Percentiles rank a stretch among this genome's conserved stretches.
phyloP scores from a whole-genome alignment of 2,888 invertebrate species.

The Chrysodeixis includens region DNA sequence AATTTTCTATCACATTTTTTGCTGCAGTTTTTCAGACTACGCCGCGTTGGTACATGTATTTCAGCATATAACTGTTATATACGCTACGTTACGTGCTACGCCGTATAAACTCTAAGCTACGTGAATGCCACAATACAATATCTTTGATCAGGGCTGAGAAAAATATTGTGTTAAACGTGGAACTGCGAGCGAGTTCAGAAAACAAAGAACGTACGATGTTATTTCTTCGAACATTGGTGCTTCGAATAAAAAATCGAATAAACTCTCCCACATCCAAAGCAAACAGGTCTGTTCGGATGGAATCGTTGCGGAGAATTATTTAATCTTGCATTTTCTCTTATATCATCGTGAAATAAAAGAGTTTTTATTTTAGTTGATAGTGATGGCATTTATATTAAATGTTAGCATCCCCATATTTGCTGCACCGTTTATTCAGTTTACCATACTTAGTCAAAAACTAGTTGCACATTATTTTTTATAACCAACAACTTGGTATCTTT shows the following conservation, averaged over 20 bases:
- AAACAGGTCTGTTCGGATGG: not conserved
- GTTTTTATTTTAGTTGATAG: not conserved
- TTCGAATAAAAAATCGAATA: constrained; percentile 3
- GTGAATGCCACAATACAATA: not conserved
- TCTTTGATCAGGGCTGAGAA: not conserved
- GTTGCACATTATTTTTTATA: too few relatives aligned
- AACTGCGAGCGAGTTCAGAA: not conserved
- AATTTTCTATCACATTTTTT: not conserved
- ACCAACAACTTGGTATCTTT: too few relatives aligned
- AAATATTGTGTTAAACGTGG: constrained; percentile 1
- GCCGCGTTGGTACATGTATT: not conserved
- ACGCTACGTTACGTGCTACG: not conserved
- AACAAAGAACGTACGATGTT: constrained; percentile 14
- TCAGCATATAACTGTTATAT: too few relatives aligned
- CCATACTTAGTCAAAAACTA: too few relatives aligned
- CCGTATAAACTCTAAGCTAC: not conserved
- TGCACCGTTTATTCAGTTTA: too few relatives aligned
- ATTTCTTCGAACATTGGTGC: constrained; percentile 14
- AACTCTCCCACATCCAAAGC: not conserved
- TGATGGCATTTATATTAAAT: not conserved
- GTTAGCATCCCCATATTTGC: too few relatives aligned
- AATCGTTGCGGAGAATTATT: not conserved
- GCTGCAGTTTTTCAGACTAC: not conserved
- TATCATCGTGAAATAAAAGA: not conserved
- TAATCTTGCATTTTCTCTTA: not conserved